Evolutionary conservation across 2,797 vertebrate species (phyloP).

Genomic region (Notolepis coatsorum): DNA sequence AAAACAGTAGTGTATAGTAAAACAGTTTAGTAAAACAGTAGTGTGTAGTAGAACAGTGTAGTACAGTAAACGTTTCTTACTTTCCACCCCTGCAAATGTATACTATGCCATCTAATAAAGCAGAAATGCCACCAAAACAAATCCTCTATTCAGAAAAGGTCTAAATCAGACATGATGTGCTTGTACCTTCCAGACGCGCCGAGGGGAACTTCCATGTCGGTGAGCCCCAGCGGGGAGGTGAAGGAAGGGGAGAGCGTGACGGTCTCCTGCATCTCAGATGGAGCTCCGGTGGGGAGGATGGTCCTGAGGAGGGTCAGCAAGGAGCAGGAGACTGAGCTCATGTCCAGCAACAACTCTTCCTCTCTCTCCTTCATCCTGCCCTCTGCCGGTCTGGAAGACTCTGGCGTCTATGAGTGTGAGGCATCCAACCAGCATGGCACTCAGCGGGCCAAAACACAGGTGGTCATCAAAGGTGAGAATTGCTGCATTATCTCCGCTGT

Average conservation of each 20-base stretch:
- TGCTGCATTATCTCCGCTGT: background rate
- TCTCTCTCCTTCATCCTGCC: conserved; percentile 74
- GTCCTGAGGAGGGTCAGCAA: conserved; percentile 73
- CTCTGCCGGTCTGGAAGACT: conserved; percentile 69
- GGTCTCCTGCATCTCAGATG: conserved; percentile 81
- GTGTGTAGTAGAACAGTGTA: too few species aligned
- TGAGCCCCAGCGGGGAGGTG: conserved; percentile 72
- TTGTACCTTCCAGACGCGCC: conserved; percentile 56
- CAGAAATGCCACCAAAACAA: too few species aligned
- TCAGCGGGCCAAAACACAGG: conserved; percentile 58
- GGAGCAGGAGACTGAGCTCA: conserved; percentile 47
- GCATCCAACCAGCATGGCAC: conserved; percentile 80
- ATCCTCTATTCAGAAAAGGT: too few species aligned
- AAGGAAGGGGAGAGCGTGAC: conserved; percentile 83
- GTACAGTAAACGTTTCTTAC: too few species aligned
- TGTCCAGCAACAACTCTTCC: conserved; percentile 61
- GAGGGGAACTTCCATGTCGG: conserved; percentile 66
- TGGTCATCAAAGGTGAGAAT: conserved; percentile 84
- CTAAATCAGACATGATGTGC: too few species aligned
- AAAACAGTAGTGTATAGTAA: too few species aligned
- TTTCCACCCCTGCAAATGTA: background rate
- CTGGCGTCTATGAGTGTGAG: conserved; percentile 85
- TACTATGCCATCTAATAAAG: too few species aligned
- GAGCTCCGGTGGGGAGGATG: conserved; percentile 75
- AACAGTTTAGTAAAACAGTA: too few species aligned